Evolutionary conservation across 2,113 vertebrate species (phyloP).

Genomic region (Herpailurus yagouaroundi): DNA sequence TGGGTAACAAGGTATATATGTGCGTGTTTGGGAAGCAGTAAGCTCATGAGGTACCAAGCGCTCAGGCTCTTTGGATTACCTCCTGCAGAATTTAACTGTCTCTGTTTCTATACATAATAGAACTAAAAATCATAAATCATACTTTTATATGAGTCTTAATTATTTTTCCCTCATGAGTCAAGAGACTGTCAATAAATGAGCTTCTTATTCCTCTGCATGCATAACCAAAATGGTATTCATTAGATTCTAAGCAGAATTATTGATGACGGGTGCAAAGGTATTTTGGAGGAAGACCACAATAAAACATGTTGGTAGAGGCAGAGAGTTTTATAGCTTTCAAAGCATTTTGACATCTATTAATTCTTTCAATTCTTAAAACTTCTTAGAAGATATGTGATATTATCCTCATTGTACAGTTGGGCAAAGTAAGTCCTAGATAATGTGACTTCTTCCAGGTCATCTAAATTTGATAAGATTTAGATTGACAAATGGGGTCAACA

Average conservation of each 20-base stretch:
- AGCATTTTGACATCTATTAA: slow-evolving; percentile 12
- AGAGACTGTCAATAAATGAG: slow-evolving; percentile 23
- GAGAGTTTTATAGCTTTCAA: neutral
- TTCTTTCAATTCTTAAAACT: neutral
- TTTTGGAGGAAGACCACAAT: neutral
- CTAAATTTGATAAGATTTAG: neutral
- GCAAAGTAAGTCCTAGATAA: neutral
- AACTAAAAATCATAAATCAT: neutral
- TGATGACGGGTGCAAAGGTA: neutral
- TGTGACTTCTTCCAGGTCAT: neutral
- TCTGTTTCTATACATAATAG: neutral
- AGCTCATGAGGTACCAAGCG: neutral
- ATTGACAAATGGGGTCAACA: neutral
- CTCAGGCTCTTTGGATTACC: neutral
- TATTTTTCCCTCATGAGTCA: slow-evolving; percentile 32
- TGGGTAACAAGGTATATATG: neutral
- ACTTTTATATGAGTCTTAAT: slow-evolving; percentile 30
- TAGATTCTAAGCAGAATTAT: neutral
- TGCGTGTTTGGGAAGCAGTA: neutral
- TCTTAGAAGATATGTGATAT: neutral
- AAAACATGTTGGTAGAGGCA: neutral
- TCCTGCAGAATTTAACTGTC: neutral
- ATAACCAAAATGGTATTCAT: neutral
- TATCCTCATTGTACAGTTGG: neutral
- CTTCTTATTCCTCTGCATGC: neutral